Conservation (phyloP, 2,113 vertebrate genomes). For the Capricornis sumatraensis region DNA sequence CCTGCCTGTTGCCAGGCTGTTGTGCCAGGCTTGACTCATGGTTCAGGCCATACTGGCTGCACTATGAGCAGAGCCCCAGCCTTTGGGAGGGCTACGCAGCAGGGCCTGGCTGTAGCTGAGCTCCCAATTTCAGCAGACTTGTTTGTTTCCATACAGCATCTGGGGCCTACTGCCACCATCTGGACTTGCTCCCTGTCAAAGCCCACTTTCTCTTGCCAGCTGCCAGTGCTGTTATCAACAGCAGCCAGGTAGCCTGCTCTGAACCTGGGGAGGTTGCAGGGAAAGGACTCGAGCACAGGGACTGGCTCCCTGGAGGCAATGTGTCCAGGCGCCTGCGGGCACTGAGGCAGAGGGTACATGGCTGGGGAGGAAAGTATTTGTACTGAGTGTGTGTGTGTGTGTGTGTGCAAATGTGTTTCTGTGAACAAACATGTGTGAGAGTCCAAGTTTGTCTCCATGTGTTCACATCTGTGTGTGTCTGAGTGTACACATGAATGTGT, state of each 20-base stretch:
- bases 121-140: slow-evolving; percentile 14
- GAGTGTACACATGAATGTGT: not conserved
- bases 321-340: not conserved
- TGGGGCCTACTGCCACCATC: slow-evolving; percentile 58
- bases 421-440: not conserved
- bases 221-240: slow-evolving; percentile 8
- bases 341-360: not conserved
- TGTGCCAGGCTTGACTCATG: not conserved
- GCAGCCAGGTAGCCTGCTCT: slow-evolving; percentile 22
- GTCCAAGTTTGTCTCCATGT: not conserved
- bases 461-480: not conserved
- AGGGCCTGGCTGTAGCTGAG: not conserved
- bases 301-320: not conserved
- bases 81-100: not conserved
- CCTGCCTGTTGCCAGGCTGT: not conserved
- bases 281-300: not conserved
- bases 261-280: not conserved
- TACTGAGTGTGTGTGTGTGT: not conserved
- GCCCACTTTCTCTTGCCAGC: not conserved
- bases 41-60: not conserved
- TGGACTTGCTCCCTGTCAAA: slow-evolving; percentile 47
- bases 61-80: not conserved
- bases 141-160: slow-evolving; percentile 59
- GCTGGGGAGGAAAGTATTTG: not conserved
- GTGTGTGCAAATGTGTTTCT: not conserved